These are phyloP conservation scores for Argopecten irradians DNA, from an alignment of 1,140 invertebrate species.

Conservation along the genomic window DNA sequence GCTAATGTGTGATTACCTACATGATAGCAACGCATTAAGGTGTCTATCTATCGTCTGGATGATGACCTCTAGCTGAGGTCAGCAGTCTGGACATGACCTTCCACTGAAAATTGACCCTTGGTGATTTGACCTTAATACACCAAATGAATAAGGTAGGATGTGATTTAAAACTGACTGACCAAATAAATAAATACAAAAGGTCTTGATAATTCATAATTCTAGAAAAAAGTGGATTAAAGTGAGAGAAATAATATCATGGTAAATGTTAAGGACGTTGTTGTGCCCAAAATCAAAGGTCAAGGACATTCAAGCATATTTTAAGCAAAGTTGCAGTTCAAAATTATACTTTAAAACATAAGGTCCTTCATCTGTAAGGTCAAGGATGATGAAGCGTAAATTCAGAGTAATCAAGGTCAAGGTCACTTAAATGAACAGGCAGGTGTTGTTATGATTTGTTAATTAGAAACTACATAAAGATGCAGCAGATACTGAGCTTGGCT, in stretches of 20 bases:
- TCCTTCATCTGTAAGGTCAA: too few species aligned
- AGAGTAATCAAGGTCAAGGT: not conserved
- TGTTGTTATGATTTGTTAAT: not conserved
- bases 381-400: not conserved
- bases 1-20: not conserved
- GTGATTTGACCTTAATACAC: not conserved
- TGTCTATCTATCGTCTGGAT: not conserved
- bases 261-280: too few species aligned
- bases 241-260: too few species aligned
- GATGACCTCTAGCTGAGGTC: not conserved
- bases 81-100: not conserved
- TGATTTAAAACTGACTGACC: too few species aligned
- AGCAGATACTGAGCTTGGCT: not conserved
- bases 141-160: not conserved
- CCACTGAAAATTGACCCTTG: not conserved
- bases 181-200: too few species aligned
- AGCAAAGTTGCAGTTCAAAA: too few species aligned
- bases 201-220: too few species aligned
- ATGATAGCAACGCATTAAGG: not conserved
- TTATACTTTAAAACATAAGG: too few species aligned
- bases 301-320: too few species aligned
- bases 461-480: not conserved
- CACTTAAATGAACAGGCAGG: not conserved
- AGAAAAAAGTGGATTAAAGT: too few species aligned
- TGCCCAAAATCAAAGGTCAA: too few species aligned